Conservation (phyloP, 1,140 invertebrate species). For the Matsumurasca onukii region DNA sequence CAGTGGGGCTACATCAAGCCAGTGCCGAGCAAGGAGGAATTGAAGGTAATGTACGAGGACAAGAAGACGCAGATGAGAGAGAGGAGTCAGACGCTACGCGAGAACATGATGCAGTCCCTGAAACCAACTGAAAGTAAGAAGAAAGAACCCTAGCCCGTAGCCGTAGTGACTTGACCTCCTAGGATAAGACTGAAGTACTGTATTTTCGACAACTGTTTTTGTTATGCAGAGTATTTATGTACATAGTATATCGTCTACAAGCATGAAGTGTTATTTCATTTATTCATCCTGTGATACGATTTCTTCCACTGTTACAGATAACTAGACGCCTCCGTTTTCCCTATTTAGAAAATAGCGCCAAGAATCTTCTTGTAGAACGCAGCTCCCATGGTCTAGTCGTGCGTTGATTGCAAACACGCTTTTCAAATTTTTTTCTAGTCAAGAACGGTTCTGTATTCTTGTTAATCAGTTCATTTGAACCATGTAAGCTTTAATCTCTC, state of each 20-base stretch:
- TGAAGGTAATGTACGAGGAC: slow-evolving; percentile 61
- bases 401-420: no score
- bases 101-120: slow-evolving; percentile 40
- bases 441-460: no score
- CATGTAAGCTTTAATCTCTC: no score
- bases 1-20: slow-evolving; percentile 68
- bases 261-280: no score
- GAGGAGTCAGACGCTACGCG: slow-evolving; percentile 47
- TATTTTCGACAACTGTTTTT: not conserved
- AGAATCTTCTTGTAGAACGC: no score
- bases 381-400: no score
- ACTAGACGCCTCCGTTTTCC: no score
- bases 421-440: no score
- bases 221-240: slow-evolving; percentile 4
- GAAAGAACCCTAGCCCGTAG: slow-evolving; percentile 4
- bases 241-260: not conserved
- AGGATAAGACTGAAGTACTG: not conserved
- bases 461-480: no score
- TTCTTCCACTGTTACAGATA: slow-evolving; percentile 15
- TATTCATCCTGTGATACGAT: no score
- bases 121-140: slow-evolving; percentile 39
- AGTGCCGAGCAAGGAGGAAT: slow-evolving; percentile 58
- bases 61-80: slow-evolving; percentile 55
- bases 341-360: no score
- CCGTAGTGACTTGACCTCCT: not conserved